phyloP scores from a whole-genome alignment of 2,797 vertebrate genomes.

The Silurus lanzhouensis region DNA sequence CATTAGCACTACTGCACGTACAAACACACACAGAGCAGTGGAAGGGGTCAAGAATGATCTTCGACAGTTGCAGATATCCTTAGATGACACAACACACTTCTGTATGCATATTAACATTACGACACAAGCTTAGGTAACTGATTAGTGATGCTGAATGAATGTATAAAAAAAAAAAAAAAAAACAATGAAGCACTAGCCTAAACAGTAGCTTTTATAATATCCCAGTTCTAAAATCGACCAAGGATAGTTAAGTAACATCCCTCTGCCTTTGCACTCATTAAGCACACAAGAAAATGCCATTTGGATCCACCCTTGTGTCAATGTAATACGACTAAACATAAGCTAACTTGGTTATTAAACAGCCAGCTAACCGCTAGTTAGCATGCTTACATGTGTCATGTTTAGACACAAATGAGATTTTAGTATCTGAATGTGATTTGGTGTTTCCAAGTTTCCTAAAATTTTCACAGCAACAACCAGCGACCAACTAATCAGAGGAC shows the following conservation, averaged over 20 bases:
- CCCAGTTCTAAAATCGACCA: background rate
- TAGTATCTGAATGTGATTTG: background rate
- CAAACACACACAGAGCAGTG: constrained; percentile 47
- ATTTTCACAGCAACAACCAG: too few species aligned
- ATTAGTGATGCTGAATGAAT: background rate
- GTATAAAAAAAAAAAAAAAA: background rate
- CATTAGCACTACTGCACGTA: constrained; percentile 70
- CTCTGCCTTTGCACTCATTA: too few species aligned
- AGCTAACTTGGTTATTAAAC: background rate
- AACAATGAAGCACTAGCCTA: background rate
- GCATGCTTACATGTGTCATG: background rate
- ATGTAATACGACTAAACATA: background rate
- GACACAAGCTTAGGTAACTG: background rate
- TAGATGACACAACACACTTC: background rate
- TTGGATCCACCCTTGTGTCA: background rate
- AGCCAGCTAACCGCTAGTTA: background rate
- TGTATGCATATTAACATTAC: background rate
- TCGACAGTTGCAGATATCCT: background rate
- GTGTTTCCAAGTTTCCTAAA: background rate
- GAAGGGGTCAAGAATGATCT: background rate
- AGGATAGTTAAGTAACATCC: background rate
- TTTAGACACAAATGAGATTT: background rate
- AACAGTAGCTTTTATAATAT: background rate
- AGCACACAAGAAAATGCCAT: too few species aligned
- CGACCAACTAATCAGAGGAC: too few species aligned